Evolutionary conservation across 2,888 invertebrate species (phyloP), one percentile per base, ranked within the genome.

Genomic region (Andrena minutula): DNA sequence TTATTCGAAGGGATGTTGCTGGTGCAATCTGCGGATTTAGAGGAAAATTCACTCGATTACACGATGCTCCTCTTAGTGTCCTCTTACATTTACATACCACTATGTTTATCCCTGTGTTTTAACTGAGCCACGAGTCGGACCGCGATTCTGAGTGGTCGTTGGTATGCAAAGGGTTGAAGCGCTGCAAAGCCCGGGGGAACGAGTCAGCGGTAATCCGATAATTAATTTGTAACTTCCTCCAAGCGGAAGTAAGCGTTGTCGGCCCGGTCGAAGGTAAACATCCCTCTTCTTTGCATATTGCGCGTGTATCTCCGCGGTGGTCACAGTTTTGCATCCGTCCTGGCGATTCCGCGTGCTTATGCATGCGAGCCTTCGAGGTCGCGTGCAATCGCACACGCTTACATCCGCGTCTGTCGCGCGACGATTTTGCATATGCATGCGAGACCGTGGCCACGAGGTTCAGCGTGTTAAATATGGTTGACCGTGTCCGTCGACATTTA

Each of bases 381-480:
- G 61, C 53, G 65, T 71, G 77, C 80, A 80, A 56, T 61, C 53
- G 71, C 26, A 32, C 51, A 12, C 47, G 72, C 53, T 66, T 65
- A 68, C 49, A 41, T 73, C 20, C 51, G 26, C 47, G 71, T 30
- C 75, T 49, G 28, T n/a, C 6, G 69, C 64, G 41, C 63, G 23
- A 64, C 68, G 63, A 47, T 64, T 73, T 81, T 73, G 73, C 78
- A 81, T 81, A 81, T 69, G 72, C 68, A 81, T 78, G 66, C 77
- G 63, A 63, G 65, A 70, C 47, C 60, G 58, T n/a, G 70, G 23
- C 23, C 32, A 41, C 35, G 8, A 41, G 41, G 10, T 16, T 8
- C 26, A 16, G n/a, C 66, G 65, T 23, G 61, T 76, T 80, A 72
- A 77, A 80, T 77, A 63, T 32, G 26, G 53, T 58, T 32, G 23